Base-by-base conservation (phyloP, 2,113 vertebrate genomes). In the Solea solea region DNA sequence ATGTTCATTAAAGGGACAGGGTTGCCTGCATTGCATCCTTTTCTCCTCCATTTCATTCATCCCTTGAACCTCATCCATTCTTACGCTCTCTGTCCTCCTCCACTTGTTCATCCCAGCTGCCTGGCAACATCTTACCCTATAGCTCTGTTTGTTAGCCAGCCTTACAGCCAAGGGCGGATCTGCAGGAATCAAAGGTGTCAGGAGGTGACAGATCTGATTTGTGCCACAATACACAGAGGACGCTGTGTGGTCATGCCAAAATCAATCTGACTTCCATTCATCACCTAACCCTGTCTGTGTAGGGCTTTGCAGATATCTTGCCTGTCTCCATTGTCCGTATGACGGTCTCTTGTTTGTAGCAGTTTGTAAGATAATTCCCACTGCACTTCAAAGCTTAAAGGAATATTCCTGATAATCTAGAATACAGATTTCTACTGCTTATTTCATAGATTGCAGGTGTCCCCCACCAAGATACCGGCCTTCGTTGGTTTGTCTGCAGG, bases 171-270 rank as follows among this genome's bases (percentile, higher is more conserved):
- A 84, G 45, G 71, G 72, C 28, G 67, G 78, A 87, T 89, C 76
- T 80, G 52, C 44, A 55, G 66, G 76, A 88, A 86, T 88, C 88
- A 86, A 70, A 84, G 83, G 78, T 86, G 88, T 87, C 88, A 83
- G 70, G 62, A 74, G 53, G 16, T 64, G 65, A 73, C 77, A 61
- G 69, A 86, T 84, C 72, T 76, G 80, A 82, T 78, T 71, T 83
- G 60, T 83, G 78, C 48, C 79, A 74, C 77, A 65, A 78, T 83
- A 72, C 84, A 76, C 84, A 58, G 68, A 88, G 86, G 86, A 80
- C 69, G 52, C 7, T 55, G 65, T 71, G 68, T 61, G 60, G 53
- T 74, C 61, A 62, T 77, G 86, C 84, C 88, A 88, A 78, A 88
- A 91, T 89, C 89, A 88, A 88, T 88, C 57, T 34, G 56, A 45